Base-by-base conservation (phyloP, 2,888 invertebrate species). In the Tachina grossa region DNA sequence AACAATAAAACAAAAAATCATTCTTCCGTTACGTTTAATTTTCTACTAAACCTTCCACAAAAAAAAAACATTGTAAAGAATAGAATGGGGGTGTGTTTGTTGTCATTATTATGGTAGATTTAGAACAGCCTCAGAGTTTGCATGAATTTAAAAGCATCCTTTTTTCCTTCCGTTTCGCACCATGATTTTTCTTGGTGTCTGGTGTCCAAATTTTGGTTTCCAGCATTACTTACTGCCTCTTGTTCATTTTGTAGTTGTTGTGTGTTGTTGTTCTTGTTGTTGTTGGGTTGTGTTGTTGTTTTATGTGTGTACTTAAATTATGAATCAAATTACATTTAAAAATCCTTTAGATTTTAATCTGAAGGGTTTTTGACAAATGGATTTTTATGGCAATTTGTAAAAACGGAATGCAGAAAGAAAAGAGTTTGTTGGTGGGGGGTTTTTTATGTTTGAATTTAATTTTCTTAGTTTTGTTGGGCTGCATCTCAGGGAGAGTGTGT, bases 261-360 rank as follows among this genome's bases (percentile, higher is more conserved):
- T 22, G 22, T n/a, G n/a, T n/a, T n/a, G n/a, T n/a, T n/a, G 22
- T 22, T 31, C 3, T 31, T 81, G 83, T 80, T 82, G 72, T 83
- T 75, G 77, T 1, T 75, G 65, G 6, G 31, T 68, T 77, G 71
- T 55, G 71, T 55, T 83, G 69, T 84, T 87, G 84, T 77, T 86
- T 79, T 81, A 66, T n/a, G 45, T 57, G n/a, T 43, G 76, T 88
- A 75, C 75, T 83, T 85, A 84, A 86, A 85, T 88, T 89, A 89
- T 91, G 91, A 90, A 91, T 91, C 91, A 91, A 91, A 91, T 91
- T 91, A 91, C 92, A 90, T 88, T 91, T 91, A 90, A 91, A 91
- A 91, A 89, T 91, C 92, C 91, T 92, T 90, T 85, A 83, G 91
- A 91, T 91, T 91, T 89, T 90, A 90, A 90, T 90, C 91, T 90